phyloP scores from a whole-genome alignment of 2,797 vertebrate genomes.

The Esox lucius region DNA sequence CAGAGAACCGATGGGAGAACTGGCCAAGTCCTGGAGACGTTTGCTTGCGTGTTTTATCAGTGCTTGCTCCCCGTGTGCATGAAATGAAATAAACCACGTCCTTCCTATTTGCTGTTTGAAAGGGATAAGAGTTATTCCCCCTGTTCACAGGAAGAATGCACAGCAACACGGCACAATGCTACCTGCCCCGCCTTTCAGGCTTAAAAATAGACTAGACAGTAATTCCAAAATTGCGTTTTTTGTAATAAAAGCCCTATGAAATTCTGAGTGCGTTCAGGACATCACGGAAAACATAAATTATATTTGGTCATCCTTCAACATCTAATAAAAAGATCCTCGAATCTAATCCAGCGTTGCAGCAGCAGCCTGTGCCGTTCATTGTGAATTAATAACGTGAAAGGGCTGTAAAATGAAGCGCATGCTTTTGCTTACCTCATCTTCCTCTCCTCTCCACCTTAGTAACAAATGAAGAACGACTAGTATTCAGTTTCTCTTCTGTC shows the following conservation, averaged over 20 bases:
- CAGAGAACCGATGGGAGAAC: conserved; percentile 34
- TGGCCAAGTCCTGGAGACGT: conserved; percentile 14
- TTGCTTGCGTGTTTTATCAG: conserved; percentile 11
- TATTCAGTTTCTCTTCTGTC: conserved; percentile 28
- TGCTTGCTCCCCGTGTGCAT: neutral
- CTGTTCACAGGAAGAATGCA: neutral
- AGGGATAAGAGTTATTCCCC: neutral
- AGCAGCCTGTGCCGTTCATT: conserved; percentile 24
- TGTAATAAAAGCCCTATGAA: conserved; percentile 12
- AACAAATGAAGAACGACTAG: conserved; percentile 26
- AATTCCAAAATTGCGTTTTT: neutral
- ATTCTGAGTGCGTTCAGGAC: neutral
- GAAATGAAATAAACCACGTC: neutral
- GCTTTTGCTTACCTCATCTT: conserved; percentile 75
- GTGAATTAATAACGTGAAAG: conserved; percentile 29
- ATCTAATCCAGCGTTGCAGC: conserved; percentile 6
- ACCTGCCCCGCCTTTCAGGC: conserved; percentile 39
- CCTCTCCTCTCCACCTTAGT: conserved; percentile 38
- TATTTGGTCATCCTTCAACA: conserved; percentile 1
- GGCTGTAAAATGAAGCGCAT: conserved; percentile 31
- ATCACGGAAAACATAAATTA: neutral
- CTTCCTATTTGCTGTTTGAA: neutral
- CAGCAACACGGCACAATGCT: conserved; percentile 3
- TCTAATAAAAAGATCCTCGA: conserved; percentile 22
- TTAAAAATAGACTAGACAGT: conserved; percentile 19